Percentiles rank a stretch among this genome's conserved stretches.
These are phyloP conservation scores for Dasysyrphus albostriatus DNA, from an alignment of 2,888 invertebrate species.

Conservation along the genomic window DNA sequence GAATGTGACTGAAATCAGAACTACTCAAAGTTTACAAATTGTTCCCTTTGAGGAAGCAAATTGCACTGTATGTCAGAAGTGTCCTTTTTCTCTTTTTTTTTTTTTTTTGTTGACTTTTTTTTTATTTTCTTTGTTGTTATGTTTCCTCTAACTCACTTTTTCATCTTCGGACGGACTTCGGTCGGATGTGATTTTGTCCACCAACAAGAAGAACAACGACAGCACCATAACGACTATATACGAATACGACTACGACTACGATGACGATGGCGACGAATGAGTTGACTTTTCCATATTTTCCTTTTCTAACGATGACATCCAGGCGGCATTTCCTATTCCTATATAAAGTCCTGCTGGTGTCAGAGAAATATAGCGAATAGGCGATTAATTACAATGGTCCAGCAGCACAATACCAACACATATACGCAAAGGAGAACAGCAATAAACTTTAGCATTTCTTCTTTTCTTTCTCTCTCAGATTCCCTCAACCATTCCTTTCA, in stretches of 20 bases:
- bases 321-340: slow-evolving; percentile 60
- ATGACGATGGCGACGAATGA: slow-evolving; percentile 42
- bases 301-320: slow-evolving; percentile 66
- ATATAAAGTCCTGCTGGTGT: slow-evolving; percentile 55
- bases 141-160: slow-evolving; percentile 35
- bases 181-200: slow-evolving; percentile 53
- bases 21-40: slow-evolving; percentile 68
- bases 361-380: slow-evolving; percentile 67
- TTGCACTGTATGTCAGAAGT: slow-evolving; percentile 47
- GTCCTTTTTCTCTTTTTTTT: slow-evolving; percentile 16
- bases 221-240: not conserved
- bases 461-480: slow-evolving; percentile 27
- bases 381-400: slow-evolving; percentile 70
- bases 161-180: slow-evolving; percentile 55
- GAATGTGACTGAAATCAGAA: slow-evolving; percentile 62
- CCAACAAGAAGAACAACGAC: slow-evolving; percentile 23
- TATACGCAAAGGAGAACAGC: slow-evolving; percentile 13
- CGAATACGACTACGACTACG: not conserved
- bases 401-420: slow-evolving; percentile 41
- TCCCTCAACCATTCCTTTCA: slow-evolving; percentile 22
- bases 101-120: slow-evolving; percentile 14
- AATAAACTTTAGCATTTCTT: slow-evolving; percentile 51
- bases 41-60: slow-evolving; percentile 64
- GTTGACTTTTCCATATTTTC: slow-evolving; percentile 69
- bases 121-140: not conserved